Conservation (phyloP, 2,797 vertebrate species). For the Coracias cyanogaster region DNA sequence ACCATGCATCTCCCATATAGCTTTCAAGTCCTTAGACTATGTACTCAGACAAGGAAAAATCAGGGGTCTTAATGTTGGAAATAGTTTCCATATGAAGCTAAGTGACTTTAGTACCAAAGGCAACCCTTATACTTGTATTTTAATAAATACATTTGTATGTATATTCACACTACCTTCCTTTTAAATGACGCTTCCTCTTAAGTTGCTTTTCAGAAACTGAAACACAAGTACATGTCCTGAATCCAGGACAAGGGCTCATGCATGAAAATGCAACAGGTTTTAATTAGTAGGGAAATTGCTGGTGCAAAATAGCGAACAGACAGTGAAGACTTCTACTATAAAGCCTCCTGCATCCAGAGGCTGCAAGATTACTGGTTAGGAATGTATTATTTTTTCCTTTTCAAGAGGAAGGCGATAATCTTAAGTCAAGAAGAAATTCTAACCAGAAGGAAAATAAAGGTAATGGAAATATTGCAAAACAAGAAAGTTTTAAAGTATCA, state of each 20-base stretch:
- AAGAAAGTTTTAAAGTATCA: neutral
- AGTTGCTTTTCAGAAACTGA: neutral
- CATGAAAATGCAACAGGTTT: neutral
- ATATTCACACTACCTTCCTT: neutral
- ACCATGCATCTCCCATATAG: neutral
- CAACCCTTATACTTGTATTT: neutral
- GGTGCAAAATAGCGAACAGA: neutral
- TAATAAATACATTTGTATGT: neutral
- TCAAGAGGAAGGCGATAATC: neutral
- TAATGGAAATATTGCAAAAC: constrained; percentile 14
- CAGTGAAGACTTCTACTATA: neutral
- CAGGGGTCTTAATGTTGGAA: neutral
- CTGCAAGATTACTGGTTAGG: neutral
- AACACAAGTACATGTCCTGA: neutral
- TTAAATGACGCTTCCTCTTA: neutral
- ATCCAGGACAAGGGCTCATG: neutral
- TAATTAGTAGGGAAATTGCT: neutral
- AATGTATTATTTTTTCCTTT: neutral
- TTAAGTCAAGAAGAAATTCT: neutral
- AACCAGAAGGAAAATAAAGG: constrained; percentile 3
- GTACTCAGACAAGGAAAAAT: neutral
- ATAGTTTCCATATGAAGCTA: neutral
- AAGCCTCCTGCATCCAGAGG: neutral
- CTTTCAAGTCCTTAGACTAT: neutral
- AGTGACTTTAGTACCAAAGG: neutral